Conservation (phyloP, 2,113 vertebrate species). For the Pipa parva region DNA sequence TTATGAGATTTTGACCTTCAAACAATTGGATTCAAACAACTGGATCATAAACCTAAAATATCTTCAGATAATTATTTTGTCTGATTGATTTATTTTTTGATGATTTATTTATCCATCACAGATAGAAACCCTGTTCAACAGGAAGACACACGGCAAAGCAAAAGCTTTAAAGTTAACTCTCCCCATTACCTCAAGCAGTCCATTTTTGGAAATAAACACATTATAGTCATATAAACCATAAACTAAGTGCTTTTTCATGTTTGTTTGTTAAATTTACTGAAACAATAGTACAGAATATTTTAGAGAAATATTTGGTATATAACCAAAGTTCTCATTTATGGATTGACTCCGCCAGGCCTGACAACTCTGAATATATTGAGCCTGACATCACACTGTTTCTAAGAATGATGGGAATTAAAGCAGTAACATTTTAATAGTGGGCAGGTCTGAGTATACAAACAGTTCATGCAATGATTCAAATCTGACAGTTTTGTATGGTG, state of each 20-base stretch:
- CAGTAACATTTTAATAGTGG: neutral
- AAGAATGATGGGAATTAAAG: neutral
- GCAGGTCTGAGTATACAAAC: neutral
- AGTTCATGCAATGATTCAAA: neutral
- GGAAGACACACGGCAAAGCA: neutral
- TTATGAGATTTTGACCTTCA: no score
- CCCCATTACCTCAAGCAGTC: slow-evolving; percentile 15
- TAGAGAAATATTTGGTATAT: slow-evolving; percentile 17
- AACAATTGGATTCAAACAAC: no score
- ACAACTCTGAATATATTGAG: slow-evolving; percentile 25
- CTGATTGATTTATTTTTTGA: no score
- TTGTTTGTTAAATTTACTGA: slow-evolving; percentile 35
- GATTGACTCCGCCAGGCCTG: slow-evolving; percentile 19
- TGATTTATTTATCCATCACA: no score
- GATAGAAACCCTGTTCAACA: neutral
- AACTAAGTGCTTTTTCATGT: slow-evolving; percentile 39
- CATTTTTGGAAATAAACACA: slow-evolving; percentile 18
- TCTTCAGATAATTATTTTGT: no score
- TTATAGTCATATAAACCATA: slow-evolving; percentile 13
- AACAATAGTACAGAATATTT: slow-evolving; percentile 28
- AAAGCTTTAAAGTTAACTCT: neutral
- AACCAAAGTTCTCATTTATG: slow-evolving; percentile 31
- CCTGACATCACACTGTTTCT: slow-evolving; percentile 2
- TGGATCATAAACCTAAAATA: no score
- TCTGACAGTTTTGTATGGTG: neutral